Evolutionary conservation across 2,113 vertebrate species (phyloP).

Genomic region (Rhineura floridana): DNA sequence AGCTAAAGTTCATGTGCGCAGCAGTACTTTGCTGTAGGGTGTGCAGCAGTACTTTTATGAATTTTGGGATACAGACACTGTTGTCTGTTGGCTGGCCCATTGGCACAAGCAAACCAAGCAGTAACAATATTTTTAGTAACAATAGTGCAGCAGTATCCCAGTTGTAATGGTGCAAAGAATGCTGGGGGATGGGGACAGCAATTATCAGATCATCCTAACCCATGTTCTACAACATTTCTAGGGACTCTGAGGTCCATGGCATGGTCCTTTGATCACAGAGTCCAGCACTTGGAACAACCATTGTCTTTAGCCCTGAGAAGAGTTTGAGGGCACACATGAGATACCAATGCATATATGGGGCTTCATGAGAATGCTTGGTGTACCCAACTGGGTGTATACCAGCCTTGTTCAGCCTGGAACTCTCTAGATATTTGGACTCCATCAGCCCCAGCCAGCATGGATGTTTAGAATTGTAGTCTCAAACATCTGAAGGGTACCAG

Average conservation of each 20-base stretch:
- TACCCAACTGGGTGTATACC: neutral
- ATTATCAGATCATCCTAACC: neutral
- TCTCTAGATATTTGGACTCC: no score
- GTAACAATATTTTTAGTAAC: neutral
- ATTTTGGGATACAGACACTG: neutral
- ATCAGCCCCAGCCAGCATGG: no score
- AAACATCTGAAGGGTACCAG: no score
- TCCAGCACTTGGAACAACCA: neutral
- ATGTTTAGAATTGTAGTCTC: no score
- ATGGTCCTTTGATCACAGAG: neutral
- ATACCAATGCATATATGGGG: no score
- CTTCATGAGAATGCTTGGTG: neutral
- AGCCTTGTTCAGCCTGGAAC: no score
- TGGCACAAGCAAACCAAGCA: neutral
- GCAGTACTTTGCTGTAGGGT: neutral
- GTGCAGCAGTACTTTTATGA: neutral
- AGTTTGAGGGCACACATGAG: neutral
- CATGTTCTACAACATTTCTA: neutral
- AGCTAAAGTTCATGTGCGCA: constrained; percentile 12
- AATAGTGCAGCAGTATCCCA: neutral
- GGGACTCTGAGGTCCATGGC: neutral
- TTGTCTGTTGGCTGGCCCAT: neutral
- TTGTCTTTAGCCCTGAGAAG: neutral
- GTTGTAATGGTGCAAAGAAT: neutral
- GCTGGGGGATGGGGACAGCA: neutral